Conservation (phyloP, 2,113 vertebrate genomes). For the Ailuropoda melanoleuca region DNA sequence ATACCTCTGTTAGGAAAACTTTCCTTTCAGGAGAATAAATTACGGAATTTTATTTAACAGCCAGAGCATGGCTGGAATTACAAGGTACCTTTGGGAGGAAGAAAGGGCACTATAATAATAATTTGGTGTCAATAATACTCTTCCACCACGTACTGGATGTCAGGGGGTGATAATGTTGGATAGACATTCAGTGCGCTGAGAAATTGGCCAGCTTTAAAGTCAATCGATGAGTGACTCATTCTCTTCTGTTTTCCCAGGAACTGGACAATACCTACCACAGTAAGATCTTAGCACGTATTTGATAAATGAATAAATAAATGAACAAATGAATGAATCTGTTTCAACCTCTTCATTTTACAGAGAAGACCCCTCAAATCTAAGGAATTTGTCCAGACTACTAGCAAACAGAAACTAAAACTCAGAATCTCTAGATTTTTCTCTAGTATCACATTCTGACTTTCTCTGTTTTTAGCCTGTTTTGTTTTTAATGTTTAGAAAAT, state of each 20-base stretch:
- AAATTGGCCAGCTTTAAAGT: neutral
- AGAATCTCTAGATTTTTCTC: neutral
- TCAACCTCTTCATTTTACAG: constrained; percentile 12
- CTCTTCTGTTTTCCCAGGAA: neutral
- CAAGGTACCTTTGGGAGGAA: neutral
- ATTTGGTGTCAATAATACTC: neutral
- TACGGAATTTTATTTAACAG: constrained; percentile 18
- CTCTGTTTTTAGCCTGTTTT: neutral
- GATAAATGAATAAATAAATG: neutral
- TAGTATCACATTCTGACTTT: neutral
- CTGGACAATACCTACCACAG: neutral
- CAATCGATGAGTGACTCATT: neutral
- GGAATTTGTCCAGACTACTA: neutral
- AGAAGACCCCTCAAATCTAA: neutral
- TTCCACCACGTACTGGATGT: neutral
- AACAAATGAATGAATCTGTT: neutral
- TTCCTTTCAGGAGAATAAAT: neutral
- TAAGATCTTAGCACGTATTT: neutral
- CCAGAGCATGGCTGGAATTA: neutral
- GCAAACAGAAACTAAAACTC: neutral
- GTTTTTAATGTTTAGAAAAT: neutral
- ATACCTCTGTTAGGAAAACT: neutral
- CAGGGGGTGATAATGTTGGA: neutral
- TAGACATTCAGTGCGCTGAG: neutral
- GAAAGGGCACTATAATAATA: neutral